Evolutionary conservation across 2,113 vertebrate species (phyloP).

Genomic region (Mugil cephalus): DNA sequence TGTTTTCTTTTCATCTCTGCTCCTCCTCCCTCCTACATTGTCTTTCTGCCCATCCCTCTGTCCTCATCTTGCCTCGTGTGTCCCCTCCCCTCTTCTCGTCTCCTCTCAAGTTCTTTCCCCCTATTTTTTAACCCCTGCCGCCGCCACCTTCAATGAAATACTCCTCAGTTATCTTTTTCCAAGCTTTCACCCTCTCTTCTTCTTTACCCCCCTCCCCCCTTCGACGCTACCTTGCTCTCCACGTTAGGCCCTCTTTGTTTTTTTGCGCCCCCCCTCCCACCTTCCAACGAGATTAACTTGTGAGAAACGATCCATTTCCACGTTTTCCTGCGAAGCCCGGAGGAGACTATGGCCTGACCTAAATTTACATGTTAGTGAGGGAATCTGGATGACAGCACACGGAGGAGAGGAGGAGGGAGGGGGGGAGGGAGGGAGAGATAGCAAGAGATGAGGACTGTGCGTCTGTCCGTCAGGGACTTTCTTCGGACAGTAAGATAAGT

Average conservation of each 20-base stretch:
- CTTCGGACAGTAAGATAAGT: constrained; percentile 56
- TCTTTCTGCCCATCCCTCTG: constrained; percentile 37
- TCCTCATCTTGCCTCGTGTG: background rate
- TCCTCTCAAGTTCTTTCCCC: constrained; percentile 16
- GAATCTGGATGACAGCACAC: constrained; percentile 86
- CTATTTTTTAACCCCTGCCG: background rate
- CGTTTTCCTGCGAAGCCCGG: constrained; percentile 72
- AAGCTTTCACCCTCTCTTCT: constrained; percentile 2
- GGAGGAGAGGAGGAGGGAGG: constrained; percentile 66
- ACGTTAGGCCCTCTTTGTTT: constrained; percentile 65
- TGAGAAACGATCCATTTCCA: constrained; percentile 80
- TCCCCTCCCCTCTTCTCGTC: constrained; percentile 4
- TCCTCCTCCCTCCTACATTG: constrained; percentile 47
- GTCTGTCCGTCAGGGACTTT: constrained; percentile 43
- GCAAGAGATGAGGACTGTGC: constrained; percentile 33
- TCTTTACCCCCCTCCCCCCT: background rate
- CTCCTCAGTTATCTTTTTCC: constrained; percentile 7
- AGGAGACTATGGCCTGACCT: constrained; percentile 84
- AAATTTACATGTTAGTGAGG: constrained; percentile 84
- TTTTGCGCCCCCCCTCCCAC: constrained; percentile 58
- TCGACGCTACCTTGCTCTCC: constrained; percentile 13
- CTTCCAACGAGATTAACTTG: constrained; percentile 78
- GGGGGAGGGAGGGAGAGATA: constrained; percentile 59
- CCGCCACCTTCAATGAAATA: background rate
- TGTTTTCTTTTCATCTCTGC: constrained; percentile 16